phyloP scores from a whole-genome alignment of 2,113 vertebrate genomes.

The Neopipo cinnamomea region DNA sequence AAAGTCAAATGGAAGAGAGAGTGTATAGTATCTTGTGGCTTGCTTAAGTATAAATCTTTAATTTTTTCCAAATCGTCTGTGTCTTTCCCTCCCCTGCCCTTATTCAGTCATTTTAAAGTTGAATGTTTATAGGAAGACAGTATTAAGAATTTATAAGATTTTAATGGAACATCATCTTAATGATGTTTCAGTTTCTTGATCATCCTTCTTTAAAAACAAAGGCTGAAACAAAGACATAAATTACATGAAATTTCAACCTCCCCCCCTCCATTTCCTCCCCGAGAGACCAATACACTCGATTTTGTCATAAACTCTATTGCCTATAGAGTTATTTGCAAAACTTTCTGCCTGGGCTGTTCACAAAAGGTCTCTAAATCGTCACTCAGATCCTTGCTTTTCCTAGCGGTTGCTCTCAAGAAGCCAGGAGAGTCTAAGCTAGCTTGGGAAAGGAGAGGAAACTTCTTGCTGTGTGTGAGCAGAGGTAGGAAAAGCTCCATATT shows the following conservation, averaged over 20 bases:
- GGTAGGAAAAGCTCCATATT: conserved; percentile 72
- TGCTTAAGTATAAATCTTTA: neutral
- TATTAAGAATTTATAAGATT: neutral
- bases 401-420: neutral
- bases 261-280: neutral
- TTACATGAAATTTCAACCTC: neutral
- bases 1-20: neutral
- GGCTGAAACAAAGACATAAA: neutral
- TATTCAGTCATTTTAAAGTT: neutral
- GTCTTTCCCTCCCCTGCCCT: neutral
- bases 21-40: neutral
- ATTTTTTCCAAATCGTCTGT: neutral
- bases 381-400: neutral
- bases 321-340: neutral
- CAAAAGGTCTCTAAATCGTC: neutral
- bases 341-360: neutral
- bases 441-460: conserved; percentile 55
- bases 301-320: neutral
- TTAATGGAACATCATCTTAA: neutral
- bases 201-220: neutral
- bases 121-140: neutral
- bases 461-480: conserved; percentile 59
- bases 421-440: neutral
- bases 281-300: neutral
- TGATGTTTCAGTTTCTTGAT: neutral